Evolutionary conservation across 92 coral and sea anemone genomes (phyloP).

Genomic region (Phymanthus crucifer): DNA sequence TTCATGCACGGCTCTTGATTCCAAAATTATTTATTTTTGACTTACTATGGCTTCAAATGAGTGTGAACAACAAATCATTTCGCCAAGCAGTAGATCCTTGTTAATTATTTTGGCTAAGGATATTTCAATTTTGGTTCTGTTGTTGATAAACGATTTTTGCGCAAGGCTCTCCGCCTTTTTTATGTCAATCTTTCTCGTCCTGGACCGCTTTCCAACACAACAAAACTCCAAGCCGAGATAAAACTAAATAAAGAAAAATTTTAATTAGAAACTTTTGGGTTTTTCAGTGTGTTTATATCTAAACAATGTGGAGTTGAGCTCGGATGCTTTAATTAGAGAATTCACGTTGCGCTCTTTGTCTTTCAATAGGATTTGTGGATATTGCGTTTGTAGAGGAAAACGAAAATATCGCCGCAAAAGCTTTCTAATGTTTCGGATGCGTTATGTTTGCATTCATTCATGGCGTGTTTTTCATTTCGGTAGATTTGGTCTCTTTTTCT

Average conservation of each 20-base stretch:
- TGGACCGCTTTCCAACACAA: background rate
- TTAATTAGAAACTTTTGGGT: background rate
- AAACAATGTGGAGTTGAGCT: background rate
- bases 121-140: background rate
- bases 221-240: background rate
- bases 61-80: background rate
- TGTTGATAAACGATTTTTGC: background rate
- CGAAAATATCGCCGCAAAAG: background rate
- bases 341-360: background rate
- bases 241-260: background rate
- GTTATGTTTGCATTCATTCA: background rate
- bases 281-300: background rate
- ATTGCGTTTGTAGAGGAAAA: background rate
- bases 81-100: background rate
- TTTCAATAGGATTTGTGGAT: conserved; percentile 1
- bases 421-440: background rate
- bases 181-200: background rate
- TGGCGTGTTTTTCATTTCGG: background rate
- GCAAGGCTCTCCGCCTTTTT: conserved; percentile 1
- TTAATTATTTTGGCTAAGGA: background rate
- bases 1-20: background rate
- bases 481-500: background rate
- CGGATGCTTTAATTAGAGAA: background rate
- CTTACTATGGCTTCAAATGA: background rate
- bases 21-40: no score